A percentile compares a stretch with the other conserved stretches of the same genome.
phyloP scores from a whole-genome alignment of 2,113 vertebrate species.

The Leptobrachium leishanense region DNA sequence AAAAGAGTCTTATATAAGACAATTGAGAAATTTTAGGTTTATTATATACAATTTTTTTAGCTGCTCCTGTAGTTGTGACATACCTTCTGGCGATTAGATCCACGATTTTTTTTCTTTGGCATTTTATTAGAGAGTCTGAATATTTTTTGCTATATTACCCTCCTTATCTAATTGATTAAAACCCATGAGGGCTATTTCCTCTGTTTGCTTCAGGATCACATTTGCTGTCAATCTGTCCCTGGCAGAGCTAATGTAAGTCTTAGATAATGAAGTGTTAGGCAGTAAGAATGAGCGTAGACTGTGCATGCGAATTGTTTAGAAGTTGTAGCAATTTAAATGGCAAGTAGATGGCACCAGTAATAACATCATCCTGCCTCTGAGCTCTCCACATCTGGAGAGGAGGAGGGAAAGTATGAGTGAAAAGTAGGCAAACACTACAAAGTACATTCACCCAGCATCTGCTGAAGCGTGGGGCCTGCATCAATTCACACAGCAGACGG shows the following conservation, averaged over 20 bases:
- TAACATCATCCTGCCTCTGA: not conserved
- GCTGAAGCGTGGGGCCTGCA: slow-evolving; percentile 22
- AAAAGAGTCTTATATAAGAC: too few species aligned
- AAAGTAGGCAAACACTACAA: slow-evolving; percentile 46
- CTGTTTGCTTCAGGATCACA: not conserved
- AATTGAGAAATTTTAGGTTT: too few species aligned
- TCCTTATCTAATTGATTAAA: too few species aligned
- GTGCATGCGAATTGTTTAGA: not conserved
- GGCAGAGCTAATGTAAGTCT: not conserved
- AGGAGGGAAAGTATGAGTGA: slow-evolving; percentile 29
- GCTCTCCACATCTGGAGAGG: slow-evolving; percentile 19
- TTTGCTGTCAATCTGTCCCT: too few species aligned
- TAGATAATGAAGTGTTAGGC: not conserved
- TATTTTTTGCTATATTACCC: too few species aligned
- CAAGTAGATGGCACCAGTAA: slow-evolving; percentile 44
- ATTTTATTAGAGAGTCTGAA: too few species aligned
- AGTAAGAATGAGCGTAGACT: not conserved
- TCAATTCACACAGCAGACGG: slow-evolving; percentile 24
- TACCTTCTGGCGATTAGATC: too few species aligned
- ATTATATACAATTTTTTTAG: too few species aligned
- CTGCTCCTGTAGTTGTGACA: too few species aligned
- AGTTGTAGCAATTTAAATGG: slow-evolving; percentile 10
- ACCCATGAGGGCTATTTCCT: too few species aligned
- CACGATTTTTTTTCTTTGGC: too few species aligned
- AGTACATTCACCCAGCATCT: slow-evolving; percentile 31